A percentile compares a stretch with the other conserved stretches of the same genome.
Conservation (phyloP, 1,140 invertebrate genomes). For the Proctacanthus coquilletti region DNA sequence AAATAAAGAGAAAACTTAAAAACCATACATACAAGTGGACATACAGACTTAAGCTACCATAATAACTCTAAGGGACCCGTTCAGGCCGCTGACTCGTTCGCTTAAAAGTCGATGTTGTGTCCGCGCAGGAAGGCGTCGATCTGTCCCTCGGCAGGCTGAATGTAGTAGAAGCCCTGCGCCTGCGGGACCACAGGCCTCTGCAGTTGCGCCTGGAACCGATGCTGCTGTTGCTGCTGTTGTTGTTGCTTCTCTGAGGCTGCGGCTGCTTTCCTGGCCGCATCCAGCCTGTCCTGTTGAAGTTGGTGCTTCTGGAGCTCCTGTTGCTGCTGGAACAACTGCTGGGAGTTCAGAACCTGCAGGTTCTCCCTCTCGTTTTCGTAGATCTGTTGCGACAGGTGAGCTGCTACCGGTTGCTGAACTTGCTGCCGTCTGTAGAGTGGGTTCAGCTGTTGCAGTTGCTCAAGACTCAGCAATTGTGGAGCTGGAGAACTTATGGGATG, state of each 20-base stretch:
- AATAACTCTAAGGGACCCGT: too few relatives aligned
- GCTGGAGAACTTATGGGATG: slow-evolving; percentile 35
- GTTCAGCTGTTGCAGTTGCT: slow-evolving; percentile 22
- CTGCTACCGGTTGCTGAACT: slow-evolving; percentile 14
- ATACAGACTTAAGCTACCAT: too few relatives aligned
- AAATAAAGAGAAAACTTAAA: too few relatives aligned
- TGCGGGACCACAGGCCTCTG: slow-evolving; percentile 26
- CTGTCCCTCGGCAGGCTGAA: slow-evolving; percentile 50
- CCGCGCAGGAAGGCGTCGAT: slow-evolving; percentile 67
- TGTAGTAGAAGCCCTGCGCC: slow-evolving; percentile 46
- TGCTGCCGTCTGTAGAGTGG: slow-evolving; percentile 16
- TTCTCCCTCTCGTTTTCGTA: slow-evolving; percentile 56
- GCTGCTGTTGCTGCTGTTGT: slow-evolving; percentile 27
- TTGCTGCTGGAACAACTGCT: slow-evolving; percentile 56
- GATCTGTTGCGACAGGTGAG: slow-evolving; percentile 43
- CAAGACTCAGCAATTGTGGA: slow-evolving; percentile 16
- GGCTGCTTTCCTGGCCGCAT: slow-evolving; percentile 21
- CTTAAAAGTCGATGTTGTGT: slow-evolving; percentile 47
- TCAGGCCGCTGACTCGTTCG: too few relatives aligned
- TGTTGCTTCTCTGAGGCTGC: slow-evolving; percentile 7
- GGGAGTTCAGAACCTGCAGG: slow-evolving; percentile 49
- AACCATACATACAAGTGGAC: too few relatives aligned
- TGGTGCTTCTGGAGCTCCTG: slow-evolving; percentile 44
- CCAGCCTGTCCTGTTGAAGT: slow-evolving; percentile 32
- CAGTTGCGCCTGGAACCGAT: slow-evolving; percentile 27